Percentiles rank a stretch among this genome's conserved stretches.
Evolutionary conservation across 2,888 invertebrate species (phyloP).

Genomic region (Aplocera efformata): DNA sequence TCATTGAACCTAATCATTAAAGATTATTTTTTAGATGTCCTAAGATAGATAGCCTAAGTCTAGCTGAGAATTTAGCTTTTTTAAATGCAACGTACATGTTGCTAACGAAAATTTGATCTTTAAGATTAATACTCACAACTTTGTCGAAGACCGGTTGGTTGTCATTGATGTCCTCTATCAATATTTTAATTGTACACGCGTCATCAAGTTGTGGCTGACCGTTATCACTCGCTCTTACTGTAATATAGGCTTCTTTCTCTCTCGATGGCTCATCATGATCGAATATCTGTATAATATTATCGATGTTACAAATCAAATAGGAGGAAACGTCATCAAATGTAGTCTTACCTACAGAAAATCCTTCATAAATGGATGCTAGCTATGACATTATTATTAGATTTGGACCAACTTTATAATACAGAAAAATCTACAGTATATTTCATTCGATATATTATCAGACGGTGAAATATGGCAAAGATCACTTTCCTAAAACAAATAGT

Average conservation of each 20-base stretch:
- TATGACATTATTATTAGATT: too few relatives aligned
- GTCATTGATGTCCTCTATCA: slow-evolving; percentile 96
- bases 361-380: slow-evolving; percentile 24
- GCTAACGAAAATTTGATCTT: too few relatives aligned
- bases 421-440: too few relatives aligned
- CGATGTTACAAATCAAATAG: slow-evolving; percentile 14
- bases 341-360: slow-evolving; percentile 37
- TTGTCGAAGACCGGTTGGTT: slow-evolving; percentile 91
- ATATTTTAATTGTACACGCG: slow-evolving; percentile 95
- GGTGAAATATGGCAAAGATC: too few relatives aligned
- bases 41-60: slow-evolving; percentile 6
- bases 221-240: slow-evolving; percentile 95
- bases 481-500: too few relatives aligned
- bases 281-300: slow-evolving; percentile 80
- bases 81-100: slow-evolving; percentile 1
- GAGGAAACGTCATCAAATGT: not conserved
- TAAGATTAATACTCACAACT: slow-evolving; percentile 80
- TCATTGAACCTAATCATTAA: too few relatives aligned
- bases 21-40: not conserved
- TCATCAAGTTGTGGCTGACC: slow-evolving; percentile 94
- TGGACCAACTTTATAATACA: too few relatives aligned
- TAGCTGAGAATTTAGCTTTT: slow-evolving; percentile 6
- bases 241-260: slow-evolving; percentile 91
- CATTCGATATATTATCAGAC: too few relatives aligned
- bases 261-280: slow-evolving; percentile 94